Conservation (phyloP, 2,888 invertebrate species). For the Arenicola marina region DNA sequence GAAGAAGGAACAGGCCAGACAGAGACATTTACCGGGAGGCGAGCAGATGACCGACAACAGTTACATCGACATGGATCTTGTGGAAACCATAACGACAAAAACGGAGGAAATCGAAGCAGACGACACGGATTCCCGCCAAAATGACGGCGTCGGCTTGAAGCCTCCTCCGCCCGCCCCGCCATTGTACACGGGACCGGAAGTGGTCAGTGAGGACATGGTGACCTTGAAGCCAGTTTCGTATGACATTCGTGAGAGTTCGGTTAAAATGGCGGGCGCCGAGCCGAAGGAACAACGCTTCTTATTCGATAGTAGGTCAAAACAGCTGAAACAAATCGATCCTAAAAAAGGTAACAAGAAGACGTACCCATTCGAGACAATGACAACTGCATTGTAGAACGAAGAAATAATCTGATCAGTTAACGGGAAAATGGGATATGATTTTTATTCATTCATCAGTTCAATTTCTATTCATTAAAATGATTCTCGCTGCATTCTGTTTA, state of each 20-base stretch:
- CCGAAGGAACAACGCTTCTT: background rate
- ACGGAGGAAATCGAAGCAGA: background rate
- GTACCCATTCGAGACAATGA: slow-evolving; percentile 6
- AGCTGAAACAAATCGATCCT: background rate
- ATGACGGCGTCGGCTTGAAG: background rate
- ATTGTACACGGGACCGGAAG: background rate
- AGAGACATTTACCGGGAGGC: too few species aligned
- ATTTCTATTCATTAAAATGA: too few species aligned
- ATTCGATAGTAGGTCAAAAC: background rate
- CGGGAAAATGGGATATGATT: too few species aligned
- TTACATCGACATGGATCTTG: slow-evolving; percentile 1
- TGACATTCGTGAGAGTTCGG: background rate
- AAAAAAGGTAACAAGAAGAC: background rate
- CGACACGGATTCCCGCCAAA: background rate
- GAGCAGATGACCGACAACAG: background rate
- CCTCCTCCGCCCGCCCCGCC: background rate
- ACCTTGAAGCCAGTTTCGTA: background rate
- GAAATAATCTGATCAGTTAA: too few species aligned
- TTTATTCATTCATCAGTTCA: too few species aligned
- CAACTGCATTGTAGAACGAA: slow-evolving; percentile 2
- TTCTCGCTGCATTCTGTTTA: too few species aligned
- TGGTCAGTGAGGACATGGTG: background rate
- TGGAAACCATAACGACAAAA: background rate
- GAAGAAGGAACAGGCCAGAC: background rate
- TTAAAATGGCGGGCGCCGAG: background rate